Conservation (phyloP, 2,797 vertebrate genomes). For the Centropyge bicolor region DNA sequence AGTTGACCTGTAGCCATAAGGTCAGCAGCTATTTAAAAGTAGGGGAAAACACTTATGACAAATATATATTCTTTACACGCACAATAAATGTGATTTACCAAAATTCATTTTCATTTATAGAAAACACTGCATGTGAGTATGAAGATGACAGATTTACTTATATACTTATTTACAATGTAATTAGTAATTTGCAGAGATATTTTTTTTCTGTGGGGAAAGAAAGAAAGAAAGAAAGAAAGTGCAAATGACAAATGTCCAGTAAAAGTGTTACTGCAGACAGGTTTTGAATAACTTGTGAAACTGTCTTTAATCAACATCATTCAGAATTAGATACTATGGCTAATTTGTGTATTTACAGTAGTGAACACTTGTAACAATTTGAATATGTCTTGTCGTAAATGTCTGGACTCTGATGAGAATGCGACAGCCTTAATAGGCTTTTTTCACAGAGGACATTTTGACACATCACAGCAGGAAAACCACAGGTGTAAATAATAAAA, state of each 20-base stretch:
- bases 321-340: not conserved
- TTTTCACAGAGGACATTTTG: not conserved
- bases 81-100: not conserved
- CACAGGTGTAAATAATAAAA: conserved; percentile 5
- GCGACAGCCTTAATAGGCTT: not conserved
- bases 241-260: not conserved
- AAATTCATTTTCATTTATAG: not conserved
- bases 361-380: not conserved
- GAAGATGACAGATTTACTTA: not conserved
- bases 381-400: not conserved
- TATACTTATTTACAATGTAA: too few species aligned
- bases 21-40: not conserved
- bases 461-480: not conserved
- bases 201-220: not conserved
- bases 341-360: not conserved
- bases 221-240: not conserved
- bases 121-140: not conserved
- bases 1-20: conserved; percentile 2
- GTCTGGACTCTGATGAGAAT: not conserved
- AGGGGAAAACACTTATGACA: not conserved
- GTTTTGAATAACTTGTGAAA: not conserved
- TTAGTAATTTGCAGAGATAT: too few species aligned
- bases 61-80: not conserved
- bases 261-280: not conserved
- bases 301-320: too few species aligned